phyloP scores from a whole-genome alignment of 2,888 invertebrate species.

The Drosophila histrio region DNA sequence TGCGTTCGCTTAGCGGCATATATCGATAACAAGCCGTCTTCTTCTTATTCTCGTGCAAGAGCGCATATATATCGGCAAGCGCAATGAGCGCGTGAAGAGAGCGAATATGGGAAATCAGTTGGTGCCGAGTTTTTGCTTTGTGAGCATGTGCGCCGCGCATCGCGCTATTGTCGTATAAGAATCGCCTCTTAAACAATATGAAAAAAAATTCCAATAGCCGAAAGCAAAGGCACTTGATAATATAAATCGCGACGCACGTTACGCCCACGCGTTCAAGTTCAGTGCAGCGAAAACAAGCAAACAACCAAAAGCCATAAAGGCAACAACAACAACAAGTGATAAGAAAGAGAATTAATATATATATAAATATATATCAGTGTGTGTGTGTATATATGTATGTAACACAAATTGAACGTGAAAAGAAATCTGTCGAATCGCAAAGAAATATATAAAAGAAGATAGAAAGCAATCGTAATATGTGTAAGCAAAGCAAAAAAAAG shows the following conservation, averaged over 20 bases:
- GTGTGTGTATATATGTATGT: conserved; percentile 37
- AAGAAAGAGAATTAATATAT: conserved; percentile 59
- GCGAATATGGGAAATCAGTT: conserved; percentile 47
- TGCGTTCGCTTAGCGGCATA: conserved; percentile 11
- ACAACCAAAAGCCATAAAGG: conserved; percentile 40
- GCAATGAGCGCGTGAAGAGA: conserved; percentile 21
- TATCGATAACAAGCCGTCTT: conserved; percentile 11
- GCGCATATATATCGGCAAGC: background rate
- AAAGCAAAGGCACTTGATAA: conserved; percentile 62
- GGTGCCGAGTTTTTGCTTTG: conserved; percentile 57
- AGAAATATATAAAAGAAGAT: conserved; percentile 47
- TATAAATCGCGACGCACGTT: conserved; percentile 56
- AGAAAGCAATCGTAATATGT: conserved; percentile 69
- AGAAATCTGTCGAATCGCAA: conserved; percentile 43
- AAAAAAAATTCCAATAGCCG: conserved; percentile 74
- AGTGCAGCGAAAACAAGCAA: conserved; percentile 53
- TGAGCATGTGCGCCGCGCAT: conserved; percentile 61
- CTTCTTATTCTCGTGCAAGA: conserved; percentile 1
- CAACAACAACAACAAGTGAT: conserved; percentile 51
- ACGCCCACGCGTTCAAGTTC: conserved; percentile 70
- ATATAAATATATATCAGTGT: too few relatives aligned
- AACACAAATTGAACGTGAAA: conserved; percentile 68
- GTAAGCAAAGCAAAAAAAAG: conserved; percentile 55
- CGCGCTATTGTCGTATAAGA: conserved; percentile 49
- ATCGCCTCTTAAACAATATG: conserved; percentile 59